These are phyloP conservation scores for Aptenodytes forsteri DNA, from an alignment of 2,113 vertebrate species.

Conservation along the genomic window DNA sequence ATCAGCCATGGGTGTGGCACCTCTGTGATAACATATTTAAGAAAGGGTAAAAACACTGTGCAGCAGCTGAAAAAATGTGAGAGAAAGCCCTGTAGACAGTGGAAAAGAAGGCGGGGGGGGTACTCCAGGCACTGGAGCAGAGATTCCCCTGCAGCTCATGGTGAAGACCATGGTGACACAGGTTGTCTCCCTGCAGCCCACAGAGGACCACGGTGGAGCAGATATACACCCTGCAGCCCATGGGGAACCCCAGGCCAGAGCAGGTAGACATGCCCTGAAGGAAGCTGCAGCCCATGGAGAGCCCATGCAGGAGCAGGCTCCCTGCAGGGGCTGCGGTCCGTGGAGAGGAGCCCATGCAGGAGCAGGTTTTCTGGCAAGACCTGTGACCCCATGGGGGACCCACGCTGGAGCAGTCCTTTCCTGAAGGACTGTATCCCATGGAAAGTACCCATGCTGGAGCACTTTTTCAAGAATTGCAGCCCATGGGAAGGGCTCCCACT, in stretches of 20 bases:
- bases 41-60: background rate
- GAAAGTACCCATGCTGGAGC: background rate
- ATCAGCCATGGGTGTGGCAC: background rate
- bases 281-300: background rate
- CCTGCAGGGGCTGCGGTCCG: rapidly evolving
- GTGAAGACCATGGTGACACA: background rate
- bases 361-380: background rate
- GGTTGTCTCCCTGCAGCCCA: background rate
- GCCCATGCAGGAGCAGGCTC: background rate
- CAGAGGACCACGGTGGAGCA: rapidly evolving
- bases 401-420: background rate
- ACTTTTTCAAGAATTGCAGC: background rate
- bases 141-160: background rate
- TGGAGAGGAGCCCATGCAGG: background rate
- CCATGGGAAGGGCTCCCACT: no score
- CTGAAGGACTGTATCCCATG: background rate
- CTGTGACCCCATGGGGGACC: background rate
- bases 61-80: background rate
- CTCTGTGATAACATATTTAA: background rate
- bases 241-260: rapidly evolving
- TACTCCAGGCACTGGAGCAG: no score
- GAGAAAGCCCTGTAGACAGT: background rate
- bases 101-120: background rate
- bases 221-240: background rate
- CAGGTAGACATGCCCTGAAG: background rate